Conservation (phyloP, 2,888 invertebrate species). For the Luffia ferchaultella region DNA sequence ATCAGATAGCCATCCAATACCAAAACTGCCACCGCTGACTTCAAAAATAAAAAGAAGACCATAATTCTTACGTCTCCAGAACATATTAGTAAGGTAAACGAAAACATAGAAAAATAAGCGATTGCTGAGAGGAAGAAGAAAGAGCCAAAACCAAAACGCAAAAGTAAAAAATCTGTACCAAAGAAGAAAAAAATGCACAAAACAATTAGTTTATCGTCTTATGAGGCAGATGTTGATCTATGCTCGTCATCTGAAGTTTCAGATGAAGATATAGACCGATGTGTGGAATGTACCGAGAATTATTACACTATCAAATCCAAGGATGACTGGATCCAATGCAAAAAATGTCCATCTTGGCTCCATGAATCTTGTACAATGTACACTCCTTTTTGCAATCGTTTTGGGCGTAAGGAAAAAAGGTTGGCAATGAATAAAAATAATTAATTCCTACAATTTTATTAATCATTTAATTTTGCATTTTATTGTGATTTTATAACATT, state of each 20-base stretch:
- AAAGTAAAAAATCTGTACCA: slow-evolving; percentile 13
- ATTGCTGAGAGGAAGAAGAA: neutral
- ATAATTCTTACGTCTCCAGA: neutral
- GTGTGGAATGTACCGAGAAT: slow-evolving; percentile 15
- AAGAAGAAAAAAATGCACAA: slow-evolving; percentile 11
- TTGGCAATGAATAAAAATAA: too few species aligned
- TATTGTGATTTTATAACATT: too few species aligned
- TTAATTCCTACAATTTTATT: too few species aligned
- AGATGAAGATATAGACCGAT: slow-evolving; percentile 13
- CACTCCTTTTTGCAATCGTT: too few species aligned
- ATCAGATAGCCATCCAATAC: neutral
- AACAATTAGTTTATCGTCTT: too few species aligned
- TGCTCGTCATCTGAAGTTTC: too few species aligned
- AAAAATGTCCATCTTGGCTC: slow-evolving; percentile 13
- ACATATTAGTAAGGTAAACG: neutral
- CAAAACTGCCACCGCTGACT: neutral
- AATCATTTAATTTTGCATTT: too few species aligned
- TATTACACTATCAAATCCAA: slow-evolving; percentile 17
- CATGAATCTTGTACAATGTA: slow-evolving; percentile 11
- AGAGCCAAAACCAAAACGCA: slow-evolving; percentile 7
- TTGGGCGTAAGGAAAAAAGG: too few species aligned
- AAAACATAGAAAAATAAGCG: neutral
- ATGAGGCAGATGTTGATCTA: too few species aligned
- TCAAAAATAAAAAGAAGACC: neutral
- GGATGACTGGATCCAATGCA: slow-evolving; percentile 14